phyloP scores from a whole-genome alignment of 35 echinoderm and acorn worm species.

The Apostichopus californicus region DNA sequence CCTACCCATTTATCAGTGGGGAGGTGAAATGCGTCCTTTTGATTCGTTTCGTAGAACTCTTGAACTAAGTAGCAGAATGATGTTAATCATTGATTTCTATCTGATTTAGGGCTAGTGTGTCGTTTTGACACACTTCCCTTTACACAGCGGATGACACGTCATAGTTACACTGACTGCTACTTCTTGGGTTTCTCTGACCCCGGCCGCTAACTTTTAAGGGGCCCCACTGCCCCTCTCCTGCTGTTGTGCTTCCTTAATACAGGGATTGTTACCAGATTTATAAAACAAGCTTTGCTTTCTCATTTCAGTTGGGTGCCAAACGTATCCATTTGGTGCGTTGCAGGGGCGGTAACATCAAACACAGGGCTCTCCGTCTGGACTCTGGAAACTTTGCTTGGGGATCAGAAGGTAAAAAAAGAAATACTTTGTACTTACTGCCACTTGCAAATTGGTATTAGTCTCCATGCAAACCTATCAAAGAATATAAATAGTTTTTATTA shows the following conservation, averaged over 20 bases:
- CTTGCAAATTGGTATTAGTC: too few relatives aligned
- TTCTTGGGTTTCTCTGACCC: background rate
- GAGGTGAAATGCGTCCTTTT: too few relatives aligned
- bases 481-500: too few relatives aligned
- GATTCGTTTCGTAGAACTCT: too few relatives aligned
- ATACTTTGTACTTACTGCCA: too few relatives aligned
- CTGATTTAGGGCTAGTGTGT: constrained; percentile 34
- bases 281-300: too few relatives aligned
- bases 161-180: constrained; percentile 84
- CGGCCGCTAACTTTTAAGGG: too few relatives aligned
- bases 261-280: too few relatives aligned
- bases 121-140: constrained; percentile 51
- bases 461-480: too few relatives aligned
- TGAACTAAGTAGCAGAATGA: constrained; percentile 55
- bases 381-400: constrained; percentile 95
- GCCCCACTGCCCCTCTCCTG: too few relatives aligned
- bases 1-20: too few relatives aligned
- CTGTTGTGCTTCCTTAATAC: too few relatives aligned
- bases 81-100: constrained; percentile 51
- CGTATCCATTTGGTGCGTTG: constrained; percentile 93
- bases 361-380: constrained; percentile 93
- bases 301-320: constrained; percentile 81
- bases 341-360: constrained; percentile 96
- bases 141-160: constrained; percentile 30
- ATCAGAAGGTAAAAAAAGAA: constrained; percentile 82